Conservation (phyloP, 2,888 invertebrate genomes). For the Criorhina ranunculi region DNA sequence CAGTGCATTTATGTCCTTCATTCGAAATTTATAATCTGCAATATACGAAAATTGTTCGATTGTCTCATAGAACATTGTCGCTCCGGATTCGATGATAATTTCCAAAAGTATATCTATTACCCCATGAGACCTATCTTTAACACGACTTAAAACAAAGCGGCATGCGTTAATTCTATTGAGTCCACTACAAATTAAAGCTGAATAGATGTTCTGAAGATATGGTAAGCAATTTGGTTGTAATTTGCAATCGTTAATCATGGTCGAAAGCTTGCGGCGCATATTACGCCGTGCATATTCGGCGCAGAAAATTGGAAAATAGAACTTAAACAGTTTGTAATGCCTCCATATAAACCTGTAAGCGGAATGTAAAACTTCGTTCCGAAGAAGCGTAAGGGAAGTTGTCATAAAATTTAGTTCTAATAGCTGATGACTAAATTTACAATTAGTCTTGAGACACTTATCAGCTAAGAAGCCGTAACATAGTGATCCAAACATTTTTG, state of each 20-base stretch:
- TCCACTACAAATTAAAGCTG: conserved; percentile 21
- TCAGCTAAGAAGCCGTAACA: conserved; percentile 59
- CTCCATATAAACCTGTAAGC: conserved; percentile 64
- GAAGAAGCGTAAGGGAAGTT: conserved; percentile 33
- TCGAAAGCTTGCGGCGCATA: conserved; percentile 77
- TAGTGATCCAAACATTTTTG: conserved; percentile 53
- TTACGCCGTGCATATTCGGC: conserved; percentile 72
- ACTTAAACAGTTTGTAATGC: conserved; percentile 56
- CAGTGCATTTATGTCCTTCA: conserved; percentile 62
- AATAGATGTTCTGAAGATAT: conserved; percentile 58
- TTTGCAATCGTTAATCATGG: conserved; percentile 78
- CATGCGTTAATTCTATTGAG: conserved; percentile 59
- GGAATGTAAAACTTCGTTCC: conserved; percentile 39
- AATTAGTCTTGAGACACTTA: conserved; percentile 35
- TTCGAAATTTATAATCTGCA: conserved; percentile 74
- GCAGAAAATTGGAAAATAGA: conserved; percentile 75
- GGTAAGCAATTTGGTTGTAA: conserved; percentile 74
- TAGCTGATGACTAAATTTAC: conserved; percentile 58
- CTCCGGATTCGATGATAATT: conserved; percentile 78
- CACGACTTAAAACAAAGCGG: conserved; percentile 53
- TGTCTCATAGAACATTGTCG: conserved; percentile 77
- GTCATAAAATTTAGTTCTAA: conserved; percentile 35
- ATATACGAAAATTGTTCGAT: conserved; percentile 76
- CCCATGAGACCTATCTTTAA: conserved; percentile 22
- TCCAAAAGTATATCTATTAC: conserved; percentile 77